These are phyloP conservation scores for Xanthia togata DNA, from an alignment of 2,888 invertebrate genomes.

Conservation along the genomic window DNA sequence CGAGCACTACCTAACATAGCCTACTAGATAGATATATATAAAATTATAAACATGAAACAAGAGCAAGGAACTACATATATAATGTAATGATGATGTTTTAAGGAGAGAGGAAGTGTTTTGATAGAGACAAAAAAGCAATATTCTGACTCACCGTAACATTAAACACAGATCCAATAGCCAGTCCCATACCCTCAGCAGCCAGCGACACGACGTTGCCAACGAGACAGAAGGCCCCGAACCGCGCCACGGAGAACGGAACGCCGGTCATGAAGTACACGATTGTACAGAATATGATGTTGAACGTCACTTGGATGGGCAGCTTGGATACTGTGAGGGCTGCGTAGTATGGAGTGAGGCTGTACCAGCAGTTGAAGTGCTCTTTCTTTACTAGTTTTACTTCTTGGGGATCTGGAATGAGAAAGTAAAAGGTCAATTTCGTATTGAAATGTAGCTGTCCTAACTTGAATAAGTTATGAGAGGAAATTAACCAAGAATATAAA, in stretches of 20 bases:
- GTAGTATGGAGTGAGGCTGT: conserved; percentile 92
- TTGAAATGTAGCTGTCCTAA: background rate
- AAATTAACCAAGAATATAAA: background rate
- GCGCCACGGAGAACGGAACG: conserved; percentile 91
- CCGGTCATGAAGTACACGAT: conserved; percentile 92
- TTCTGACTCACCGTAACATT: conserved; percentile 89
- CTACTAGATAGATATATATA: no score
- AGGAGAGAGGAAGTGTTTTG: no score
- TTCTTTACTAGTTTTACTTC: conserved; percentile 93
- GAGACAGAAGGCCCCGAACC: conserved; percentile 92
- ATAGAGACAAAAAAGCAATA: no score
- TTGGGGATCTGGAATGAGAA: conserved; percentile 89
- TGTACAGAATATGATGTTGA: conserved; percentile 91
- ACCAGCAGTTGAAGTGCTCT: conserved; percentile 93
- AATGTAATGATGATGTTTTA: no score
- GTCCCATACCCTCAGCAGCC: conserved; percentile 94
- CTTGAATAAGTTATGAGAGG: background rate
- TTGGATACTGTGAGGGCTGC: conserved; percentile 91
- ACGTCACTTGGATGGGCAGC: conserved; percentile 90
- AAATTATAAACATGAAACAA: no score
- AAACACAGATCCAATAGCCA: conserved; percentile 94
- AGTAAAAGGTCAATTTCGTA: background rate
- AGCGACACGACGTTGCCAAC: conserved; percentile 93
- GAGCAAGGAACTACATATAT: no score
- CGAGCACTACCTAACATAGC: no score